These are phyloP conservation scores for Yponomeuta plumbellus DNA, from an alignment of 2,888 invertebrate species.

Conservation along the genomic window DNA sequence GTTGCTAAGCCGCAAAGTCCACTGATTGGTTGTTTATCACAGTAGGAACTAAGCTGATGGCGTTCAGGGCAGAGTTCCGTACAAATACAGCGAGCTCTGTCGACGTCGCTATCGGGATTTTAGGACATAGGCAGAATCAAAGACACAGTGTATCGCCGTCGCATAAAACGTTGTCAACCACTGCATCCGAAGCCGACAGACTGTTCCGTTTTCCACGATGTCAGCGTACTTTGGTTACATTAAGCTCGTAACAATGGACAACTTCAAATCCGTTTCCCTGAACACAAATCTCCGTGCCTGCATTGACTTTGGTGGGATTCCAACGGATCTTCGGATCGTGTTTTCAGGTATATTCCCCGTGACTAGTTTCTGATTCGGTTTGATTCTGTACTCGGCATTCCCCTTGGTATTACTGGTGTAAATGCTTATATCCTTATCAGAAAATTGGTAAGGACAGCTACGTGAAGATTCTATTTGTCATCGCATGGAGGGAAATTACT, in stretches of 20 bases:
- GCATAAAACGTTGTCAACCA: background rate
- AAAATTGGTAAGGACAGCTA: background rate
- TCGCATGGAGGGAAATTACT: background rate
- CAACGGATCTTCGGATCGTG: conserved; percentile 49
- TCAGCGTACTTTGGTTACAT: background rate
- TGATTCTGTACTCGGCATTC: background rate
- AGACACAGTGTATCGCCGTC: background rate
- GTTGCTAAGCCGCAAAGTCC: conserved; percentile 19
- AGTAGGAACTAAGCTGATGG: conserved; percentile 19
- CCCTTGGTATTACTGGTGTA: background rate
- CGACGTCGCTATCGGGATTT: conserved; percentile 38
- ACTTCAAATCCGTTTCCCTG: conserved; percentile 56
- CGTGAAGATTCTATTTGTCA: background rate
- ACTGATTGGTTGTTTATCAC: conserved; percentile 35
- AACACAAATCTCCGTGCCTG: conserved; percentile 52
- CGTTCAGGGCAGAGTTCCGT: conserved; percentile 26
- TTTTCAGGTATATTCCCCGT: conserved; percentile 51
- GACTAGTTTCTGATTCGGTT: conserved; percentile 23
- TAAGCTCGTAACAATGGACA: conserved; percentile 40
- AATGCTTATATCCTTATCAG: background rate
- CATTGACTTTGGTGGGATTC: conserved; percentile 51
- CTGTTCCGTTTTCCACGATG: background rate
- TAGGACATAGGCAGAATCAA: conserved; percentile 7
- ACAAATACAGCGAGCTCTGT: conserved; percentile 36
- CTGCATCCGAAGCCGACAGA: no score